Evolutionary conservation across 2,888 invertebrate species (phyloP).

Genomic region (Synanthedon myopaeformis): DNA sequence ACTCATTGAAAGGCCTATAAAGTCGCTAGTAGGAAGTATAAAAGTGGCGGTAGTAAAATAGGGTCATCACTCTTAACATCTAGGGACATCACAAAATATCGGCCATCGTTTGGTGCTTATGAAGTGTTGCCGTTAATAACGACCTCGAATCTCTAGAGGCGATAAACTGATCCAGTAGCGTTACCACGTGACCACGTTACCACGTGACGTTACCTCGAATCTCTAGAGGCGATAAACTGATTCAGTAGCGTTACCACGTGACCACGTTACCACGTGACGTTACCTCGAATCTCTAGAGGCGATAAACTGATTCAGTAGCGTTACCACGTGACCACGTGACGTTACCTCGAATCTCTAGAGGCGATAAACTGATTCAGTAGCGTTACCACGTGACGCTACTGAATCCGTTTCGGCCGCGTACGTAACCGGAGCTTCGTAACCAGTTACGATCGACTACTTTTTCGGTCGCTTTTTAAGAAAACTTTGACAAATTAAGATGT

Average conservation of each 20-base stretch:
- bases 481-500: no score
- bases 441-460: no score
- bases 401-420: no score
- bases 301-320: not conserved
- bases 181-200: no score
- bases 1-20: no score
- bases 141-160: not conserved
- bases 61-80: not conserved
- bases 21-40: no score
- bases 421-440: no score
- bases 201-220: no score
- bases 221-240: not conserved
- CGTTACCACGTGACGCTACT: not conserved
- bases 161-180: not conserved
- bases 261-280: no score
- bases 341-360: no score
- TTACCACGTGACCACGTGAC: not conserved
- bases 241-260: not conserved
- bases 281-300: not conserved
- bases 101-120: not conserved
- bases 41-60: no score
- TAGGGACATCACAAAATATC: not conserved
- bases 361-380: not conserved
- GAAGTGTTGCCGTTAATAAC: slow-evolving; percentile 1
- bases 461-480: no score